Evolutionary conservation across 2,888 invertebrate species (phyloP).

Genomic region (Caenorhabditis sp.): DNA sequence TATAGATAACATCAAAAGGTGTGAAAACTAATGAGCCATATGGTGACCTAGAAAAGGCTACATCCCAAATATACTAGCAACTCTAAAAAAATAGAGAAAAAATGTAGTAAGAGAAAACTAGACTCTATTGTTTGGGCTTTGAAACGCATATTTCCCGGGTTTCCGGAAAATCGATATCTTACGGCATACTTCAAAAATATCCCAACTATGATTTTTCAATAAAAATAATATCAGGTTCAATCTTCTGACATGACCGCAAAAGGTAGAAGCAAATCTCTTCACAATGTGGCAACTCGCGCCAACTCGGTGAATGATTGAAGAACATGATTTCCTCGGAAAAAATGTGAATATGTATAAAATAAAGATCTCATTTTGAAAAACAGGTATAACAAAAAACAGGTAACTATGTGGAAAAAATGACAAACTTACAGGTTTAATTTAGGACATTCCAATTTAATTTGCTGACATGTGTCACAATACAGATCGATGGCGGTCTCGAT

Average conservation of each 20-base stretch:
- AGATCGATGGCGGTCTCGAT: slow-evolving; percentile 8
- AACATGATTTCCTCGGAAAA: slow-evolving; percentile 1
- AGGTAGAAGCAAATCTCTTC: slow-evolving; percentile 50
- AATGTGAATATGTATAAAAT: slow-evolving; percentile 12
- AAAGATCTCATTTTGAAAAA: slow-evolving; percentile 2
- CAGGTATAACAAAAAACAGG: not conserved
- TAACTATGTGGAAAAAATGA: too few relatives aligned
- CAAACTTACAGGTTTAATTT: not conserved
- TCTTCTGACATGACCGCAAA: slow-evolving; percentile 31
- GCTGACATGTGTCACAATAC: slow-evolving; percentile 14
- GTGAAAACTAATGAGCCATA: too few relatives aligned
- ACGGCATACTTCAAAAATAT: too few relatives aligned
- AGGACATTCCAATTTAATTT: slow-evolving; percentile 9
- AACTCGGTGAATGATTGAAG: slow-evolving; percentile 8
- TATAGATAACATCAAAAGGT: too few relatives aligned
- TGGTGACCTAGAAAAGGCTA: too few relatives aligned
- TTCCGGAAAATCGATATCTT: too few relatives aligned
- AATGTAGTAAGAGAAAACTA: too few relatives aligned
- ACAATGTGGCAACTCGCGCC: slow-evolving; percentile 39
- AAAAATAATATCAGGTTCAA: not conserved
- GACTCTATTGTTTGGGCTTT: too few relatives aligned
- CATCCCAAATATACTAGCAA: too few relatives aligned
- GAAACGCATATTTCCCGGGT: too few relatives aligned
- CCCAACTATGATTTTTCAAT: not conserved
- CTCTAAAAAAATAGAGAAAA: too few relatives aligned